Conservation (phyloP, 2,113 vertebrate genomes). For the Epinephelus fuscoguttatus region DNA sequence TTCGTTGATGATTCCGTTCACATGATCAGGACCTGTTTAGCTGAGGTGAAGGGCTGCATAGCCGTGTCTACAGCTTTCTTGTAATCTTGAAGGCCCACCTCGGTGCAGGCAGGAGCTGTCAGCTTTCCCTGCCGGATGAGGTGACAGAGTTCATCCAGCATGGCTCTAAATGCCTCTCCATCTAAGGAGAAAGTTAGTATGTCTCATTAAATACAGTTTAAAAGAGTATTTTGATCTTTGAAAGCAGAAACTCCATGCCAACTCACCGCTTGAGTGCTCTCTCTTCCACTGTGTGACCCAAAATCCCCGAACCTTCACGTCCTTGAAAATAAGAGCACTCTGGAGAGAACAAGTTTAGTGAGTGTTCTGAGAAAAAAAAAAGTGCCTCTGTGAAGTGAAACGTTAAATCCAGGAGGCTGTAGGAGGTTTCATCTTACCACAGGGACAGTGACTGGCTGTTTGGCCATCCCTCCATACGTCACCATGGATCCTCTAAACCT, state of each 20-base stretch:
- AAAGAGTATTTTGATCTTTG: not conserved
- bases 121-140: slow-evolving; percentile 89
- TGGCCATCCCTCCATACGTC: slow-evolving; percentile 98
- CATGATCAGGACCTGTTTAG: slow-evolving; percentile 93
- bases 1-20: slow-evolving; percentile 66
- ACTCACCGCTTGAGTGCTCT: slow-evolving; percentile 87
- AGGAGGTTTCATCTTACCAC: slow-evolving; percentile 86
- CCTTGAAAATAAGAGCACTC: slow-evolving; percentile 95
- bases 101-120: slow-evolving; percentile 81
- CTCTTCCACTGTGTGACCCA: slow-evolving; percentile 96
- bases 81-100: slow-evolving; percentile 88
- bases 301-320: slow-evolving; percentile 92
- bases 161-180: slow-evolving; percentile 70
- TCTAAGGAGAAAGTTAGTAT: slow-evolving; percentile 56
- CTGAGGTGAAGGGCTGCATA: slow-evolving; percentile 89
- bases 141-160: slow-evolving; percentile 89
- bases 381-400: not conserved
- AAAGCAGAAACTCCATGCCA: not conserved
- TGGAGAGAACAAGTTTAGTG: slow-evolving; percentile 65
- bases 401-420: not conserved
- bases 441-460: slow-evolving; percentile 92
- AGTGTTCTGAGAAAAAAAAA: not conserved
- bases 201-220: not conserved
- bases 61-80: slow-evolving; percentile 84
- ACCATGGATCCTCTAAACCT: slow-evolving; percentile 94